Evolutionary conservation across 2,888 invertebrate genomes (phyloP), one percentile per base, ranked within the genome.

Genomic region (Coenonympha arcania): DNA sequence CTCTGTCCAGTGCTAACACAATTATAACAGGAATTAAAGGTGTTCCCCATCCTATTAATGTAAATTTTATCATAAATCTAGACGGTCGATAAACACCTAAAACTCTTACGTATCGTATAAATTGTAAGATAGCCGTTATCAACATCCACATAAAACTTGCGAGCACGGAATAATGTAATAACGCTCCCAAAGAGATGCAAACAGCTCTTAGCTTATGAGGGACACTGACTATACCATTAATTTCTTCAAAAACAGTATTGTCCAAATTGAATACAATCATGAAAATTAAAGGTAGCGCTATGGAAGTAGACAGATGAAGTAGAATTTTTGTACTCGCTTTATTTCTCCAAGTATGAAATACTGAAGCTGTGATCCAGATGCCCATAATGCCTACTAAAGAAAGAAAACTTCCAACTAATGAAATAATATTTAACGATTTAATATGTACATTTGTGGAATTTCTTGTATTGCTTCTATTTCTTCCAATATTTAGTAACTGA

Each of bases 71-170:
- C 65, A 91, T 88, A 64, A 91, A 92, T 54, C 89, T 79, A 0
- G 88, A 82, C 4, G 89, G 89, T 30, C 88, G 75, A 8, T 75
- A 71, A 1, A 85, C 85, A 3, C 90, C 91, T 41, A 92, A 77
- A 0, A 92, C 90, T 52, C 88, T 87, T 1, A 92, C 92, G 61
- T 91, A 91, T 41, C 90, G 84, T 48, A 91, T 86, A 67, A 91
- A 92, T 68, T 92, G 92, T 48, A 92, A 73, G 41, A 89, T 74
- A 1, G 90, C 91, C 48, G 91, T 90, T 48, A 92, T 89, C 16
- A 92, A 71, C 92, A 92, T 92, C 92, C 92, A 92, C 62, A 88
- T 87, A 63, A 92, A 92, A 54, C 90, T 88, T 1, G 90, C 88
- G 37, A 92, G 71, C 26, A 92, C 88, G 15, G 91, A 89, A 68